Percentiles rank a stretch among this genome's conserved stretches.
Evolutionary conservation across 2,113 vertebrate genomes (phyloP).

Genomic region (Machaerirhynchus nigripectus): DNA sequence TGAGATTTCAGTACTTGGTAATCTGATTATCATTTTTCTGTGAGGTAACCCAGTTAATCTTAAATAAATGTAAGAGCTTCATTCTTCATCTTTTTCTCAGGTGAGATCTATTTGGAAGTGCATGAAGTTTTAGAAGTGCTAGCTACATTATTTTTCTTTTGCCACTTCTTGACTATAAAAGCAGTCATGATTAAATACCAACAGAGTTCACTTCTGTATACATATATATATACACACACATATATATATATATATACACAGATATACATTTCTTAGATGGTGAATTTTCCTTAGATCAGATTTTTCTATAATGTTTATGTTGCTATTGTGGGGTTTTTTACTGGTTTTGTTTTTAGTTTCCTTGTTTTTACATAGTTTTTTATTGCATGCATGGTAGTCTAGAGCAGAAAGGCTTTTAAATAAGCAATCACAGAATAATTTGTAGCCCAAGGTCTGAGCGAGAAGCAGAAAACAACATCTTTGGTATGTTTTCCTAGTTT

Average conservation of each 20-base stretch:
- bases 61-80: background rate
- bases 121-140: background rate
- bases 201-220: too few species aligned
- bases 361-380: background rate
- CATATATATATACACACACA: too few species aligned
- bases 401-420: background rate
- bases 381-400: background rate
- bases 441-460: fast-evolving
- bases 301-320: background rate
- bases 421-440: background rate
- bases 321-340: background rate
- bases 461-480: background rate
- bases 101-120: background rate
- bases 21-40: background rate
- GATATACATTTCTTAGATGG: background rate
- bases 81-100: background rate
- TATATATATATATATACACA: too few species aligned
- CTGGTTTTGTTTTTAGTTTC: background rate
- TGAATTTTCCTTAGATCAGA: background rate
- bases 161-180: background rate
- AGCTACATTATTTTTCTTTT: background rate
- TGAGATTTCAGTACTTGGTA: background rate
- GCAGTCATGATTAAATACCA: background rate
- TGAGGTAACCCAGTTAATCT: background rate
- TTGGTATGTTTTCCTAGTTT: background rate